phyloP scores from a whole-genome alignment of 2,113 vertebrate species.

The Steatornis caripensis region DNA sequence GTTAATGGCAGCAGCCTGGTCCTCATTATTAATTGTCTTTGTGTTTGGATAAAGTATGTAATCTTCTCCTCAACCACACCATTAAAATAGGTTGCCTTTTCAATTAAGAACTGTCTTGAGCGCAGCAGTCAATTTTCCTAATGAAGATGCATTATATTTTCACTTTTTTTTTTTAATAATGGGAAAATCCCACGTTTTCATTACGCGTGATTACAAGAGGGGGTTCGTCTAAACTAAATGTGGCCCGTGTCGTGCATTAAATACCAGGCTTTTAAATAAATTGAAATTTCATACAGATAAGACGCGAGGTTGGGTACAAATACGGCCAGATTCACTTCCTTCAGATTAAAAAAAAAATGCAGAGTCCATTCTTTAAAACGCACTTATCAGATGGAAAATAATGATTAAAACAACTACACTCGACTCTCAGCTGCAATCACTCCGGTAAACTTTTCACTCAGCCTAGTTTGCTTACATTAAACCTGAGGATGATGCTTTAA shows the following conservation, averaged over 20 bases:
- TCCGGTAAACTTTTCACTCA: constrained; percentile 55
- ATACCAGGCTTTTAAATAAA: constrained; percentile 73
- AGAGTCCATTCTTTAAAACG: constrained; percentile 29
- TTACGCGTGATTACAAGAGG: constrained; percentile 67
- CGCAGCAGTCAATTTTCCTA: constrained; percentile 78
- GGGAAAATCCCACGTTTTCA: constrained; percentile 74
- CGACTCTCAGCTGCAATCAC: constrained; percentile 50
- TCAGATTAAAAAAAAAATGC: constrained; percentile 63
- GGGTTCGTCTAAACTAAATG: constrained; percentile 65
- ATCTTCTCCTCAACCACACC: constrained; percentile 79
- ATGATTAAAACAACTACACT: constrained; percentile 46
- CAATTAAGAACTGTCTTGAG: constrained; percentile 80
- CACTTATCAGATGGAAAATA: constrained; percentile 53
- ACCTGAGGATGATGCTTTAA: constrained; percentile 40
- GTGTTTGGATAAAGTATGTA: constrained; percentile 86
- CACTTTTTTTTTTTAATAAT: constrained; percentile 52
- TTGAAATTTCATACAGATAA: constrained; percentile 71
- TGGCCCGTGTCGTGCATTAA: constrained; percentile 53
- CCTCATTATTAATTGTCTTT: constrained; percentile 82
- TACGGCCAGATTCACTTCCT: constrained; percentile 41
- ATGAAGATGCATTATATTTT: constrained; percentile 78
- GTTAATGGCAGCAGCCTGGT: constrained; percentile 75
- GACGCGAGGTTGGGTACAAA: constrained; percentile 38
- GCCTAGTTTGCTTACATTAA: constrained; percentile 47
- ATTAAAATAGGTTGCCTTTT: constrained; percentile 84